A percentile compares a stretch with the other conserved stretches of the same genome.
These are phyloP conservation scores for Acutogordius australiensis DNA, from an alignment of 2,888 invertebrate species.

Conservation along the genomic window DNA sequence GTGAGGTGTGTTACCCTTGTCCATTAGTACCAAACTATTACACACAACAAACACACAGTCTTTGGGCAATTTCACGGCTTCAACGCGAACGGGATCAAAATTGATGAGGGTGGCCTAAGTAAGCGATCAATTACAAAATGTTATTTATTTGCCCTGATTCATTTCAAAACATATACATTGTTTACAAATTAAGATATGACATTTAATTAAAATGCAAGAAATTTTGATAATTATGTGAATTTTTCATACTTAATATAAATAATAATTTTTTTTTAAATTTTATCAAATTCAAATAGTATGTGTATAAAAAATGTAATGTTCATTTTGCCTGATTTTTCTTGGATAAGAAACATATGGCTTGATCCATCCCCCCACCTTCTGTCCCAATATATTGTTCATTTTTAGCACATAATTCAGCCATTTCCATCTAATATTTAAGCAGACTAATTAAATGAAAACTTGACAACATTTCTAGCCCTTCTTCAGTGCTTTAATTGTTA, in stretches of 20 bases:
- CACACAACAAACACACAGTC: conserved; percentile 66
- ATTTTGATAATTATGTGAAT: too few relatives aligned
- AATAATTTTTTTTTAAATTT: too few relatives aligned
- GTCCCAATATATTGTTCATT: conserved; percentile 83
- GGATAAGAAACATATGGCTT: conserved; percentile 77
- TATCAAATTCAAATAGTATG: neutral
- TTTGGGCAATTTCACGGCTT: conserved; percentile 45
- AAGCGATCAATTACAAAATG: too few relatives aligned
- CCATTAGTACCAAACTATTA: conserved; percentile 46
- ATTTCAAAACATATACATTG: too few relatives aligned
- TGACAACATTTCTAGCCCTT: too few relatives aligned
- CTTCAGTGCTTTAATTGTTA: too few relatives aligned
- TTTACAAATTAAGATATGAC: too few relatives aligned
- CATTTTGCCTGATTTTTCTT: conserved; percentile 25
- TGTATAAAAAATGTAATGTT: neutral
- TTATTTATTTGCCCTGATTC: too few relatives aligned
- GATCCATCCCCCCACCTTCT: conserved; percentile 97
- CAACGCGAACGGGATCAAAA: conserved; percentile 53
- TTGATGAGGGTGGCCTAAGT: conserved; percentile 61
- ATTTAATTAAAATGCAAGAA: too few relatives aligned
- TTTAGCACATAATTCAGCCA: conserved; percentile 57
- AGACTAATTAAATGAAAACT: too few relatives aligned
- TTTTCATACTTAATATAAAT: too few relatives aligned
- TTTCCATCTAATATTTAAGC: conserved; percentile 28
- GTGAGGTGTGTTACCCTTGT: conserved; percentile 65